Percentiles rank a stretch among this genome's conserved stretches.
Evolutionary conservation across 2,888 invertebrate species (phyloP).

Genomic region (Melangyna quadrimaculata): DNA sequence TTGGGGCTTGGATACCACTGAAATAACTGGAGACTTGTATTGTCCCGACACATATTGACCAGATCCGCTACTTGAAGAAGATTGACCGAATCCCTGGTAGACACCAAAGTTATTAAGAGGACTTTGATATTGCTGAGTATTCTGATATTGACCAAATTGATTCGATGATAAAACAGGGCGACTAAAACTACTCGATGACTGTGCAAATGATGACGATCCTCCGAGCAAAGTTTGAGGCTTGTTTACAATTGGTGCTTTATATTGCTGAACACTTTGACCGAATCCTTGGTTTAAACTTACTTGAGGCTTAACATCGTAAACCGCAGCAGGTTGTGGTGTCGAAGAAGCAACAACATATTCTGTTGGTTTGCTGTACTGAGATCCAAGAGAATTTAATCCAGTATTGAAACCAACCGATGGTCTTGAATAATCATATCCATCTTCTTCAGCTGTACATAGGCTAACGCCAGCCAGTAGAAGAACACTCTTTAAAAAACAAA

Average conservation of each 20-base stretch:
- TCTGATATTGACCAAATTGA: constrained; percentile 9
- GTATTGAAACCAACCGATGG: constrained; percentile 37
- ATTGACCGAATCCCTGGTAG: not conserved
- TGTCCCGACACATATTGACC: not conserved
- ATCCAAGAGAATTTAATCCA: constrained; percentile 22
- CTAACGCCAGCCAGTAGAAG: constrained; percentile 44
- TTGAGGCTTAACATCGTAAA: constrained; percentile 6
- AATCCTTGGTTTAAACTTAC: not conserved
- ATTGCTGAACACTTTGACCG: constrained; percentile 8
- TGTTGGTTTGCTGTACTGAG: constrained; percentile 13
- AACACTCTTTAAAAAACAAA: constrained; percentile 40
- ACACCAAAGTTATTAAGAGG: not conserved
- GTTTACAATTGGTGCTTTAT: constrained; percentile 5
- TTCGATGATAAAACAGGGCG: not conserved
- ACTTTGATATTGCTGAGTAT: not conserved
- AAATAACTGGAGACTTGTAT: not conserved
- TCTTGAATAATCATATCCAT: constrained; percentile 47
- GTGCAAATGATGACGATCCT: not conserved
- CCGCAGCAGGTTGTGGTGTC: not conserved
- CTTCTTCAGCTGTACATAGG: constrained; percentile 17
- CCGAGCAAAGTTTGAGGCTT: not conserved
- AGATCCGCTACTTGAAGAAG: not conserved
- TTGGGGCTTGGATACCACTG: not conserved
- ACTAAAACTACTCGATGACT: not conserved
- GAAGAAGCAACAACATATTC: constrained; percentile 28